Base-by-base conservation (phyloP, 2,797 vertebrate species). In the Nannoperca australis region DNA sequence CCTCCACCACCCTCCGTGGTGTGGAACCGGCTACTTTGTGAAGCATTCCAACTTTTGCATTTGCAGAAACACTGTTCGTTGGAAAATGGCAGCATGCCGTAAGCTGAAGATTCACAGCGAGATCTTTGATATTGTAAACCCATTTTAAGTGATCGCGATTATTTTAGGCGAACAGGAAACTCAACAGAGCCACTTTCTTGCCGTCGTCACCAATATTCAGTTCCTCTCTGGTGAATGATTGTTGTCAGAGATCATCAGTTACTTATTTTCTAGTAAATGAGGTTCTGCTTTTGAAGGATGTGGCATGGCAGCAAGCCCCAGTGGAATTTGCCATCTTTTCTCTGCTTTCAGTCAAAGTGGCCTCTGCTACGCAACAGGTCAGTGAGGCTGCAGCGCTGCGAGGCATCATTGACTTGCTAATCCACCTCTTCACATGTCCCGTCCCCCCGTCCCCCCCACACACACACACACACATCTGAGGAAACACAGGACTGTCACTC, bases 181-280 rank as follows among this genome's bases (percentile, higher is more conserved):
- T 6, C 5, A 2, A 72, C 44, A 73, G 60, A 64, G 14, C 20
- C 34, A 45, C 27, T 55, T 55, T 15, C 9, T 62, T 14, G 50
- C 22, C 7, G 36, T 44, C 65, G 47, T 49, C 22, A 1, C 42
- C 58, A 49, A 44, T 9, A 9, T 50, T 59, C 42, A 55, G 17
- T 49, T 56, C 44, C 12, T 77, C 59, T 63, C 53, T 30, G 34
- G 49, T 51, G 50, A 79, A 56, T 27, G 30, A 74, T 79, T 65
- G 63, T 45, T 45, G 63, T 82, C 63, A 80, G 69, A 76, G 65
- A 59, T 66, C 70, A 67, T 77, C 71, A 70, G 54, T 58, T 70
- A 49, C 65, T 60, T 10, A 71, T 66, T 79, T 67, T 47, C 53
- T 17, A 56, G 42, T 56, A 74, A 63, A 89, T 88, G 64, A 84